Conservation (phyloP, 2,113 vertebrate genomes). For the Thamnaconus septentrionalis region DNA sequence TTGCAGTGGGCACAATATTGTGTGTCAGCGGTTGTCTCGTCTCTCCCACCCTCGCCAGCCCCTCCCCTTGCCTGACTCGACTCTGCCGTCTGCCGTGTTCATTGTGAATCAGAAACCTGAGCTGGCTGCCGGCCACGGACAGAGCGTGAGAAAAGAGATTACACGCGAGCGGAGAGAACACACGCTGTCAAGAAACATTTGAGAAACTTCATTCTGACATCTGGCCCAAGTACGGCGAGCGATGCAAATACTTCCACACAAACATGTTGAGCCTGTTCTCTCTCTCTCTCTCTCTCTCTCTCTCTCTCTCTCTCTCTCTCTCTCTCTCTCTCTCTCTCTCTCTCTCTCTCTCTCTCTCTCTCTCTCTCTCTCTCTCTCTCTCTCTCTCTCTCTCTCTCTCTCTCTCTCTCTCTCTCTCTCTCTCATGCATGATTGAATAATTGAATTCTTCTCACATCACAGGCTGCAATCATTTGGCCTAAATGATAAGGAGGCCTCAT, state of each 20-base stretch:
- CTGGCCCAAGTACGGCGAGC: neutral
- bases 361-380: neutral
- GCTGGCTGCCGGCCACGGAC: constrained; percentile 28
- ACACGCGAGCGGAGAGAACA: constrained; percentile 36
- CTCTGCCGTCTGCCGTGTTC: constrained; percentile 24
- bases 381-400: no score
- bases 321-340: no score
- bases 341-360: no score
- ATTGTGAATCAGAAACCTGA: constrained; percentile 40
- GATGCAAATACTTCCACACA: constrained; percentile 18
- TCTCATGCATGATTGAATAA: constrained; percentile 38
- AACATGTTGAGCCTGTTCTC: constrained; percentile 22
- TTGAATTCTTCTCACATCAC: constrained; percentile 41
- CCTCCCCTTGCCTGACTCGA: constrained; percentile 3
- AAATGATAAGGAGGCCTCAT: neutral
- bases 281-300: neutral
- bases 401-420: no score
- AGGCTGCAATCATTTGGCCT: constrained; percentile 7
- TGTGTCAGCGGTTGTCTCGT: constrained; percentile 31
- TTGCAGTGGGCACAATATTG: neutral
- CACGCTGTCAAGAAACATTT: constrained; percentile 36
- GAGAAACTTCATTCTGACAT: constrained; percentile 19
- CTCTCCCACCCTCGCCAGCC: no score
- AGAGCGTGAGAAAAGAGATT: constrained; percentile 60
- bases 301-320: no score